A percentile compares a stretch with the other conserved stretches of the same genome.
phyloP scores from a whole-genome alignment of 2,113 vertebrate genomes.

The Microtus pennsylvanicus region DNA sequence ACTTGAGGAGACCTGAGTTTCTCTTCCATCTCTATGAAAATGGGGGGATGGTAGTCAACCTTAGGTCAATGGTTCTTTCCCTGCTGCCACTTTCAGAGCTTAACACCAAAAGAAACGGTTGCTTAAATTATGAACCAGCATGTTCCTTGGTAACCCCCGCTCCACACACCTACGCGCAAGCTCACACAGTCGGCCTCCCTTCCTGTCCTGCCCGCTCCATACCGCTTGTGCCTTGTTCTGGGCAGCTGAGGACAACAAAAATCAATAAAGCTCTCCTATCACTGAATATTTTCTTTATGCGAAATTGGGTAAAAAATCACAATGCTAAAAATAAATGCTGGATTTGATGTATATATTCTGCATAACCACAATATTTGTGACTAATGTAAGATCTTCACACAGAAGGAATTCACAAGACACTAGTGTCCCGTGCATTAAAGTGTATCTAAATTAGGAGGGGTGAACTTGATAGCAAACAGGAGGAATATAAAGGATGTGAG shows the following conservation, averaged over 20 bases:
- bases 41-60: not conserved
- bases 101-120: conserved; percentile 4
- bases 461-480: conserved; percentile 2
- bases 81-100: not conserved
- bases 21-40: conserved; percentile 2
- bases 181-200: not conserved
- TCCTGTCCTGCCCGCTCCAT: not conserved
- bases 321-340: conserved; percentile 32
- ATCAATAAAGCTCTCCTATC: not conserved
- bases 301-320: conserved; percentile 36
- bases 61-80: not conserved
- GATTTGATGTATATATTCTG: conserved; percentile 30
- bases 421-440: conserved; percentile 1
- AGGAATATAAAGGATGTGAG: not conserved
- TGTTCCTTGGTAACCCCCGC: not conserved
- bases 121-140: not conserved
- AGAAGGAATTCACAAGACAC: conserved; percentile 19
- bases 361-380: conserved; percentile 35
- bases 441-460: conserved; percentile 8
- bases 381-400: conserved; percentile 22
- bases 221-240: not conserved
- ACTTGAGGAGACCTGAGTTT: not conserved
- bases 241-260: not conserved
- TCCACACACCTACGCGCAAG: not conserved
- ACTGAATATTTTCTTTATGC: conserved; percentile 29